These are phyloP conservation scores for Corbicula japonica DNA, from an alignment of 2,888 invertebrate genomes.

Conservation along the genomic window DNA sequence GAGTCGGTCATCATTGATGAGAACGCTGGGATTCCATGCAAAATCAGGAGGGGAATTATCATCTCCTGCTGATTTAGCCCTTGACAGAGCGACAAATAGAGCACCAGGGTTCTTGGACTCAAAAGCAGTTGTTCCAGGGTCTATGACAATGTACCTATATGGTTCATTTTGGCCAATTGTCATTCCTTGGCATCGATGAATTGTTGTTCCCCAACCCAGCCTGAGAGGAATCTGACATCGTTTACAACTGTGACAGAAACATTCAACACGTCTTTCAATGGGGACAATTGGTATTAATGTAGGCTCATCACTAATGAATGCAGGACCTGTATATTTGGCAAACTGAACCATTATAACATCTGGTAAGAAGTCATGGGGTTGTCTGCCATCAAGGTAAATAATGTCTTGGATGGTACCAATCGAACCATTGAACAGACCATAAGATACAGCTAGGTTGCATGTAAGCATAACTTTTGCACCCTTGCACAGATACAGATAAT, in stretches of 20 bases:
- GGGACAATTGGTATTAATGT: conserved; percentile 53
- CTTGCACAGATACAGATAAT: conserved; percentile 46
- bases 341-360: conserved; percentile 68
- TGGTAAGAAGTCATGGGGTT: conserved; percentile 49
- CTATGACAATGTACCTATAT: conserved; percentile 30
- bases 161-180: conserved; percentile 53
- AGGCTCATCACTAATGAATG: conserved; percentile 39
- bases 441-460: conserved; percentile 53
- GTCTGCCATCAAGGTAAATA: conserved; percentile 48
- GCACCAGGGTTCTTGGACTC: conserved; percentile 61
- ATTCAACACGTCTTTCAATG: conserved; percentile 53
- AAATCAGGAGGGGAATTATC: conserved; percentile 47
- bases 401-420: conserved; percentile 59
- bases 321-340: conserved; percentile 50
- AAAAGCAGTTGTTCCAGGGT: conserved; percentile 53
- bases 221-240: conserved; percentile 57
- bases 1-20: conserved; percentile 57
- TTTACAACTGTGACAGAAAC: conserved; percentile 40
- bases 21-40: conserved; percentile 57
- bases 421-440: conserved; percentile 65
- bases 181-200: conserved; percentile 58
- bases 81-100: conserved; percentile 64
- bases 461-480: conserved; percentile 61
- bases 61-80: conserved; percentile 55
- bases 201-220: conserved; percentile 59